Percentiles rank a stretch among this genome's conserved stretches.
Evolutionary conservation across 2,888 invertebrate species (phyloP).

Genomic region (Caenorhabditis imperialis): DNA sequence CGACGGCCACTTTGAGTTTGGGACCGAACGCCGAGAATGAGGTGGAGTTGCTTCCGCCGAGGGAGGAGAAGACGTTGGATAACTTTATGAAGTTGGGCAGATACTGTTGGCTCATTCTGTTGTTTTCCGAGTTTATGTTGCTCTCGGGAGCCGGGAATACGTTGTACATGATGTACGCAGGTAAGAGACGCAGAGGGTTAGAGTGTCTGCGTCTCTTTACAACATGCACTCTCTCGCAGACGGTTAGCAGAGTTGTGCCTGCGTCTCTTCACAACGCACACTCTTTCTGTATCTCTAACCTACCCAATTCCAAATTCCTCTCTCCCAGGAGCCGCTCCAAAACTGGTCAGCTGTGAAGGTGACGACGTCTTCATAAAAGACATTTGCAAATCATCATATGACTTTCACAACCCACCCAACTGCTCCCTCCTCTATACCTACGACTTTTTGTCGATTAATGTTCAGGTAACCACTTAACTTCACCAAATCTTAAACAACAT

Average conservation of each 20-base stretch:
- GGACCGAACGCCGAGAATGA: slow-evolving; percentile 30
- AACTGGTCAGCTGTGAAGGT: slow-evolving; percentile 46
- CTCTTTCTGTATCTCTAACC: neutral
- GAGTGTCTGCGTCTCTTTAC: neutral
- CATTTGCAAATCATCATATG: slow-evolving; percentile 47
- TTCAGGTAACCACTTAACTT: no score
- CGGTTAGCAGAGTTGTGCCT: no score
- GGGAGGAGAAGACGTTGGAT: slow-evolving; percentile 47
- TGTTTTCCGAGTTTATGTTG: slow-evolving; percentile 60
- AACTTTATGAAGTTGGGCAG: slow-evolving; percentile 47
- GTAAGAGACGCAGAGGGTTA: no score
- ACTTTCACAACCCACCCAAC: slow-evolving; percentile 41
- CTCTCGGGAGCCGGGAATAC: slow-evolving; percentile 60
- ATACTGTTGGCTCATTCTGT: slow-evolving; percentile 57
- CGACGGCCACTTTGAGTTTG: slow-evolving; percentile 41
- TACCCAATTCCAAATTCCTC: neutral
- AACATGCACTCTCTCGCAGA: no score
- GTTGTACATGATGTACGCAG: slow-evolving; percentile 62
- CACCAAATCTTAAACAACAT: no score
- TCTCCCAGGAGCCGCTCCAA: slow-evolving; percentile 55
- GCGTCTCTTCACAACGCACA: neutral
- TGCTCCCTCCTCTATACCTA: slow-evolving; percentile 54
- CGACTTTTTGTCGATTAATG: slow-evolving; percentile 64
- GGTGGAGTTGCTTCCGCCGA: slow-evolving; percentile 9
- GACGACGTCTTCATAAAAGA: slow-evolving; percentile 44